Percentiles rank a stretch among this genome's conserved stretches.
Evolutionary conservation across 2,888 invertebrate species (phyloP).

Genomic region (Drosophila dives): DNA sequence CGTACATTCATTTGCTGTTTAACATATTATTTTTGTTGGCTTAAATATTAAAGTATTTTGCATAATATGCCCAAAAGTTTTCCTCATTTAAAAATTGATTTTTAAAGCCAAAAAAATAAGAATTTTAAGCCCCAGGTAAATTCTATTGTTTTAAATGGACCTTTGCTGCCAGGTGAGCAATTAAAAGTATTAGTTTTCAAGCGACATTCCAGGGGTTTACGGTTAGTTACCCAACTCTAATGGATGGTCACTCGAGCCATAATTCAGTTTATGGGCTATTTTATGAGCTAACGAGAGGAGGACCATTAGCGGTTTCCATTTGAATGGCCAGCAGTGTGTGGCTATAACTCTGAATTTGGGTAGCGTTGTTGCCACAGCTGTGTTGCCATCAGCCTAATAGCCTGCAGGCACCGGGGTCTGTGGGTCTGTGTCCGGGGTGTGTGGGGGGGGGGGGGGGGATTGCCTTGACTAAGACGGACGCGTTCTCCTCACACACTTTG

Average conservation of each 20-base stretch:
- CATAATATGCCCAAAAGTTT: slow-evolving; percentile 10
- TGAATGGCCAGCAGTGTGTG: slow-evolving; percentile 44
- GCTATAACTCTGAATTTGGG: slow-evolving; percentile 11
- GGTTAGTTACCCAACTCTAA: slow-evolving; percentile 31
- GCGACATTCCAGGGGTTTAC: slow-evolving; percentile 7
- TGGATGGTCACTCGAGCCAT: slow-evolving; percentile 11
- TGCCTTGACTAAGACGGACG: slow-evolving; percentile 58
- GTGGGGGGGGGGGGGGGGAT: not conserved
- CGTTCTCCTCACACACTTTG: slow-evolving; percentile 75
- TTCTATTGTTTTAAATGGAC: slow-evolving; percentile 23
- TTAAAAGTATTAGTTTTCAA: slow-evolving; percentile 35
- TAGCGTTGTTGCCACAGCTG: slow-evolving; percentile 12
- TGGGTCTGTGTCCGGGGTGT: too few species aligned
- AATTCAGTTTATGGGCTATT: slow-evolving; percentile 23
- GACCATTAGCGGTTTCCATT: slow-evolving; percentile 50
- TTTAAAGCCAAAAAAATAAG: too few species aligned
- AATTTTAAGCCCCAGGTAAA: not conserved
- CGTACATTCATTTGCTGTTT: not conserved
- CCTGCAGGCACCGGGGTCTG: slow-evolving; percentile 31
- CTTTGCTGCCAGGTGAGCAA: slow-evolving; percentile 29
- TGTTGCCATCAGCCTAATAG: slow-evolving; percentile 54
- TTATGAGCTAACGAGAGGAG: slow-evolving; percentile 5
- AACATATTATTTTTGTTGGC: not conserved
- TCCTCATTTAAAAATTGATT: not conserved
- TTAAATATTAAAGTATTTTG: too few species aligned